Conservation (phyloP, 2,888 invertebrate genomes). For the Autographa pulchrina region DNA sequence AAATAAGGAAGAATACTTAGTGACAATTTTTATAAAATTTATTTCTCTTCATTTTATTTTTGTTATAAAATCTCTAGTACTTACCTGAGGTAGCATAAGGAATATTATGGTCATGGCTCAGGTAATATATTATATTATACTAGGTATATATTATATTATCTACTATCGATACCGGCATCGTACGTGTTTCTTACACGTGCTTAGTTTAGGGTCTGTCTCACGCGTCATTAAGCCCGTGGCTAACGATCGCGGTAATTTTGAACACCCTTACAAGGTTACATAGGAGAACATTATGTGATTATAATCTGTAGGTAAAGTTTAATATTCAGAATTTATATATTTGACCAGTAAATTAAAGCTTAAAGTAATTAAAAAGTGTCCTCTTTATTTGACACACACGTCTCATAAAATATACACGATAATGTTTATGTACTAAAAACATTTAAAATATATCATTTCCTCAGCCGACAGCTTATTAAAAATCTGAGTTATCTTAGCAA, state of each 20-base stretch:
- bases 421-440: background rate
- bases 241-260: background rate
- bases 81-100: background rate
- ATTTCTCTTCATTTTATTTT: too few relatives aligned
- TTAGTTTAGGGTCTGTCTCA: constrained; percentile 12
- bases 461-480: constrained; percentile 15
- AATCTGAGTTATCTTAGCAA: constrained; percentile 31
- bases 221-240: constrained; percentile 18
- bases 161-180: constrained; percentile 24
- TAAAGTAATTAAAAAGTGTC: too few relatives aligned
- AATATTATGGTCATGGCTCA: too few relatives aligned
- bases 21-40: too few relatives aligned
- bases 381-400: too few relatives aligned
- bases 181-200: constrained; percentile 17
- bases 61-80: background rate
- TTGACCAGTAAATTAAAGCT: too few relatives aligned
- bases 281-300: too few relatives aligned
- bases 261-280: background rate
- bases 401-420: too few relatives aligned
- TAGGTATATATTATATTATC: constrained; percentile 43
- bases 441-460: background rate
- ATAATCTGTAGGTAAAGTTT: too few relatives aligned
- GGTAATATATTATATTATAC: constrained; percentile 44
- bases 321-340: too few relatives aligned
- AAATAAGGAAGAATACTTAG: too few relatives aligned